Conservation (phyloP, 2,888 invertebrate species). For the Mystacides longicornis region DNA sequence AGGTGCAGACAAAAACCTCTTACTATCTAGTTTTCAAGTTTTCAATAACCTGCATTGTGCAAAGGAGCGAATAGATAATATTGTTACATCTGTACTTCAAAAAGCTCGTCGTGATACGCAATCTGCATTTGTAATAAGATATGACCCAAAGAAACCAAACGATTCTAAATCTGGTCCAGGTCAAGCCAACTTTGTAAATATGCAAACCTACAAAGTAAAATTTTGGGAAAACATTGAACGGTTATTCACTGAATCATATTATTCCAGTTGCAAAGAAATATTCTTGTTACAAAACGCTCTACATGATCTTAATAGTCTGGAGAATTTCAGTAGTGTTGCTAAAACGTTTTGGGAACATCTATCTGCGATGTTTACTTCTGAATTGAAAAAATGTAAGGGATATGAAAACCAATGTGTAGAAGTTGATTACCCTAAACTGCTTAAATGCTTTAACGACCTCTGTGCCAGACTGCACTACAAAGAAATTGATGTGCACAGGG, state of each 20-base stretch:
- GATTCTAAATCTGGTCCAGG: constrained; percentile 43
- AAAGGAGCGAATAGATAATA: constrained; percentile 45
- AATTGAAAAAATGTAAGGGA: constrained; percentile 47
- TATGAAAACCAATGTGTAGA: constrained; percentile 75
- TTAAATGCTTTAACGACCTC: constrained; percentile 74
- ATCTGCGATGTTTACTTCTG: constrained; percentile 38
- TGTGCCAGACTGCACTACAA: constrained; percentile 59
- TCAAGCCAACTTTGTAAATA: constrained; percentile 47
- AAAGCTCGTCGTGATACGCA: constrained; percentile 47
- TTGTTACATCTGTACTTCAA: constrained; percentile 46
- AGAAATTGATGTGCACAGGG: constrained; percentile 51
- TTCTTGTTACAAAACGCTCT: constrained; percentile 47
- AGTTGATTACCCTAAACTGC: constrained; percentile 77
- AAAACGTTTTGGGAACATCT: constrained; percentile 56
- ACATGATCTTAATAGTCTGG: constrained; percentile 45
- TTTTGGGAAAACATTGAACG: constrained; percentile 88
- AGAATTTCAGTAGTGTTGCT: constrained; percentile 43
- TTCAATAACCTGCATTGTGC: constrained; percentile 45
- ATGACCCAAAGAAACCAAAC: constrained; percentile 41
- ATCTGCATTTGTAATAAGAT: constrained; percentile 42
- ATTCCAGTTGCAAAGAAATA: constrained; percentile 63
- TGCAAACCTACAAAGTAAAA: constrained; percentile 49
- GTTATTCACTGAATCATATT: constrained; percentile 69
- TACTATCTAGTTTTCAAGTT: constrained; percentile 54
- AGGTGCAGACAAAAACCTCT: constrained; percentile 60